phyloP scores from a whole-genome alignment of 2,113 vertebrate genomes.

The Physeter macrocephalus region DNA sequence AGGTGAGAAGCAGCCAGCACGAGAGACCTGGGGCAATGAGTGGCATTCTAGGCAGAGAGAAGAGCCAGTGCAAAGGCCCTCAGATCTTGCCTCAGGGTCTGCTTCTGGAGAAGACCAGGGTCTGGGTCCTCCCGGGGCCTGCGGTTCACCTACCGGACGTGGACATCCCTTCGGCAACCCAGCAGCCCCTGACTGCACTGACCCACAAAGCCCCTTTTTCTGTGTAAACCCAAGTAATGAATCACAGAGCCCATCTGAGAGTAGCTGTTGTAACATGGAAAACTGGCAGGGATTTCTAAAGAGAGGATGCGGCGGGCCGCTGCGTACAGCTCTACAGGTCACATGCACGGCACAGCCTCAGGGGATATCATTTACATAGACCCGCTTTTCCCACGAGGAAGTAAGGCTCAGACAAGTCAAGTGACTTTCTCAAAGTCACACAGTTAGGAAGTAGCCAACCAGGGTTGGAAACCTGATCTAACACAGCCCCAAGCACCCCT shows the following conservation, averaged over 20 bases:
- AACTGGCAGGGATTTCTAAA: not conserved
- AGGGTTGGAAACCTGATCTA: too few relatives aligned
- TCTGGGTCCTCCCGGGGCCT: not conserved
- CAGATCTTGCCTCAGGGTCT: not conserved
- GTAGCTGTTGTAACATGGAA: not conserved
- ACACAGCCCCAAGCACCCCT: too few relatives aligned
- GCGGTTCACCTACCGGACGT: not conserved
- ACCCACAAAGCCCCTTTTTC: not conserved
- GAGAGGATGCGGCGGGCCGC: not conserved
- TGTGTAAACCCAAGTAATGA: too few relatives aligned
- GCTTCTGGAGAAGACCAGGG: not conserved
- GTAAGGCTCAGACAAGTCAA: not conserved
- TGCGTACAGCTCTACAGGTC: not conserved
- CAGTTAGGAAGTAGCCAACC: too few relatives aligned
- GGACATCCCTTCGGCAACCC: not conserved
- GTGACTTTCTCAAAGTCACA: too few relatives aligned
- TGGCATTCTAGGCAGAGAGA: too few relatives aligned
- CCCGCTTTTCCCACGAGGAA: too few relatives aligned
- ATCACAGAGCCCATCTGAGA: not conserved
- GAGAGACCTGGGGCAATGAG: not conserved
- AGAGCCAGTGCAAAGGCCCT: not conserved
- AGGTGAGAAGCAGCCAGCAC: not conserved
- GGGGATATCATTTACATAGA: too few relatives aligned
- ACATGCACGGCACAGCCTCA: not conserved
- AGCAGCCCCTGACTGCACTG: too few relatives aligned